These are phyloP conservation scores for Balanococcus diminutus DNA, from an alignment of 2,888 invertebrate species.

Conservation along the genomic window DNA sequence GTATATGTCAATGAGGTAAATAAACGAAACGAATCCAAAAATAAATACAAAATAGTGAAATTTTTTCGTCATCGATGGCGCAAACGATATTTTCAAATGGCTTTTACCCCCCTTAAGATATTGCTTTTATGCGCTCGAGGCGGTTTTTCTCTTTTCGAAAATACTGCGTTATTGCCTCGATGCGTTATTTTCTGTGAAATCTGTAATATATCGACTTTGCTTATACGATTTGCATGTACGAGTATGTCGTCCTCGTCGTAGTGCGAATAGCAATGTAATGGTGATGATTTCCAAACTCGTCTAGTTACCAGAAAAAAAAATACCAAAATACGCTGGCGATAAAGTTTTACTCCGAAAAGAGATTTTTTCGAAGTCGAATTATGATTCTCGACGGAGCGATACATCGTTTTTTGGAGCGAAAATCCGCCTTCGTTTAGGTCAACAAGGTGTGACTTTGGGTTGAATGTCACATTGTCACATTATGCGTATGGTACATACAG, in stretches of 20 bases:
- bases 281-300: not conserved
- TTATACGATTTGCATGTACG: not conserved
- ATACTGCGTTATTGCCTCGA: not conserved
- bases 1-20: not conserved
- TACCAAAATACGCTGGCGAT: not conserved
- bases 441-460: slow-evolving; percentile 10
- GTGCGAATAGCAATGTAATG: not conserved
- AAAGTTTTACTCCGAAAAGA: not conserved
- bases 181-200: not conserved
- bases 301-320: not conserved
- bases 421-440: not conserved
- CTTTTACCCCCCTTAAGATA: not conserved
- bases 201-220: not conserved
- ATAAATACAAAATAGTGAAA: not conserved
- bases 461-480: not conserved
- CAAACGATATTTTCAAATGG: not conserved
- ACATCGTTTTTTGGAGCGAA: not conserved
- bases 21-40: not conserved
- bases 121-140: not conserved
- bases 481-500: not conserved
- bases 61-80: not conserved
- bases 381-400: slow-evolving; percentile 1
- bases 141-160: not conserved
- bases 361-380: not conserved
- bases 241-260: too few relatives aligned